Evolutionary conservation across 2,113 vertebrate genomes (phyloP).

Genomic region (Grus americana): DNA sequence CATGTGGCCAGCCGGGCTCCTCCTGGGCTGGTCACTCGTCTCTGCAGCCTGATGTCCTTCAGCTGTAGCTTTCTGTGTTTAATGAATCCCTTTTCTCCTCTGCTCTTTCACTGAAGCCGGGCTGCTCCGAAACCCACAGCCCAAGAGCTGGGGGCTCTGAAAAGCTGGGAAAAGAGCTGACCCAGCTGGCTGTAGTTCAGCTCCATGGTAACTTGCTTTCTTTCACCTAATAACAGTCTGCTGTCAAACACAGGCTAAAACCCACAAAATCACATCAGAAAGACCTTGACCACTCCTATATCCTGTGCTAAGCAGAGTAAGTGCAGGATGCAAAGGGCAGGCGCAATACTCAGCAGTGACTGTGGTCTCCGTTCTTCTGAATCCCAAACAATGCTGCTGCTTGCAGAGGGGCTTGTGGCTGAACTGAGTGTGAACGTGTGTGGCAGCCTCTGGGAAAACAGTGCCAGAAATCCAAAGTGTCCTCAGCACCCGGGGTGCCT

Average conservation of each 20-base stretch:
- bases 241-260: neutral
- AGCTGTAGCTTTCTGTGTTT: neutral
- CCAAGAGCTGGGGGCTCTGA: neutral
- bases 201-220: neutral
- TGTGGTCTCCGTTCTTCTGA: accelerated
- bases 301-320: neutral
- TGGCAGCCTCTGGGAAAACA: accelerated
- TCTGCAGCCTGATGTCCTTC: neutral
- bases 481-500: neutral
- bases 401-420: neutral
- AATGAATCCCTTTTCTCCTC: neutral
- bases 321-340: neutral
- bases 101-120: neutral
- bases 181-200: neutral
- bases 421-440: neutral
- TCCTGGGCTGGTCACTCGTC: neutral
- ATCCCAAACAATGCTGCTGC: neutral
- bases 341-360: accelerated
- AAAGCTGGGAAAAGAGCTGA: neutral
- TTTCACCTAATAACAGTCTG: neutral
- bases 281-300: too few species aligned
- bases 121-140: neutral
- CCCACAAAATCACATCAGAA: neutral
- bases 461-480: neutral
- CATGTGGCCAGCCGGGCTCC: neutral